phyloP scores from a whole-genome alignment of 2,797 vertebrate species.

The Oreochromis grahami region DNA sequence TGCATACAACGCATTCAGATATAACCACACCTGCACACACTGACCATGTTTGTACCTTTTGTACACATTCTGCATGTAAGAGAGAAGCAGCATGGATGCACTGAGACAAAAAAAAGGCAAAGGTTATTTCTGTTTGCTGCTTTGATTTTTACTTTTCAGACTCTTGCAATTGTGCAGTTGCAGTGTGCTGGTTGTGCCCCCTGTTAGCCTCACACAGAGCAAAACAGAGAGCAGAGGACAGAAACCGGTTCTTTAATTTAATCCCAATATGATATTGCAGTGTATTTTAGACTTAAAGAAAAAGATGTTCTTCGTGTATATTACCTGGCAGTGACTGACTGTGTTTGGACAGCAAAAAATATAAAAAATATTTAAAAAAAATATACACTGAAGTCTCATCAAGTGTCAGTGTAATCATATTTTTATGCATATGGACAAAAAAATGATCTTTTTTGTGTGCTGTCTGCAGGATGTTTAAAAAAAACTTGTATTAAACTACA shows the following conservation, averaged over 20 bases:
- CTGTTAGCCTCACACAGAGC: background rate
- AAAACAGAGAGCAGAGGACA: background rate
- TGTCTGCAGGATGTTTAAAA: background rate
- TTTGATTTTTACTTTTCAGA: background rate
- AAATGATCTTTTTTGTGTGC: accelerated
- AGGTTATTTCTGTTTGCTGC: background rate
- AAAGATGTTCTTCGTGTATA: background rate
- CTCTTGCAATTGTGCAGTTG: background rate
- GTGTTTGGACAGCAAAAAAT: background rate
- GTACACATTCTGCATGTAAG: background rate
- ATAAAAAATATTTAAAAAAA: background rate
- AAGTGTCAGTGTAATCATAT: background rate
- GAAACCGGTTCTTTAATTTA: background rate
- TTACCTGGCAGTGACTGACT: background rate
- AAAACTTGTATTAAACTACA: background rate
- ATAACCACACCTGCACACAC: background rate
- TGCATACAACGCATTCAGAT: background rate
- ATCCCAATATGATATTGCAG: background rate
- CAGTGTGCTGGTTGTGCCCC: background rate
- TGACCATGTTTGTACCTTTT: background rate
- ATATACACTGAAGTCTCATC: background rate
- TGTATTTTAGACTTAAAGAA: background rate
- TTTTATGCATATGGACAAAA: background rate
- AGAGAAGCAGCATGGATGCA: background rate
- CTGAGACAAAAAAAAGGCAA: background rate